Base-by-base conservation (phyloP, 1,140 invertebrate genomes). In the Macrosteles quadrilineatus region DNA sequence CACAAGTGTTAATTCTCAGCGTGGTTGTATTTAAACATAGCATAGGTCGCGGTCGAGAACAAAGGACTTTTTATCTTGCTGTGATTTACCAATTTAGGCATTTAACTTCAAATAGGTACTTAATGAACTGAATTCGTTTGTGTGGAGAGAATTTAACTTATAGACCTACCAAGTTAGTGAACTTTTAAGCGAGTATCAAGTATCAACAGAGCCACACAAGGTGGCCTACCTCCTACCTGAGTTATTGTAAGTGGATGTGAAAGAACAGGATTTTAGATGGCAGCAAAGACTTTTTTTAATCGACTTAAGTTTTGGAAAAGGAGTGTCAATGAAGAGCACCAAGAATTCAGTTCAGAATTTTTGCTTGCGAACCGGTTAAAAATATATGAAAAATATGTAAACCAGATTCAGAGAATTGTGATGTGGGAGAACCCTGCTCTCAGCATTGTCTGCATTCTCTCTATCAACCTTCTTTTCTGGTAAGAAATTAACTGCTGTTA, bases 391-490 rank as follows among this genome's bases (percentile, higher is more conserved):
- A 43, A 57, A 36, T 71, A 67, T 47, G 50, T 55, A 14, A 40
- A 32, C 23, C 36, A 40, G 43, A 55, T 71, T 30, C 63, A 71
- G 36, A 71, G 63, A 30, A 57, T 71, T 36, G 45, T 71, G 17
- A 30, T 71, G 1, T 71, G 70, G 70, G 70, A 71, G 25, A 67
- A 67, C 67, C 70, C 70, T 19, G 29, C 45, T 11, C 29, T 68
- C 6, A 71, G 64, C 50, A 19, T 57, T 2, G 12, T 59, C 12
- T 71, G 64, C 25, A 36, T 71, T 21, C 32, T 71, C 14, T 19
- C 45, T 21, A 55, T 71, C 19, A 67, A 71, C 25, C 17, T 71
- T 1, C 27, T 71, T 29, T 71, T 71, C 55, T 71, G 70, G 70
- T 71, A 29, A 55, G 70, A 57, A n/a, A 50, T n/a, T n/a, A n/a